These are phyloP conservation scores for Vombatus ursinus DNA, from an alignment of 2,113 vertebrate genomes.

Conservation along the genomic window DNA sequence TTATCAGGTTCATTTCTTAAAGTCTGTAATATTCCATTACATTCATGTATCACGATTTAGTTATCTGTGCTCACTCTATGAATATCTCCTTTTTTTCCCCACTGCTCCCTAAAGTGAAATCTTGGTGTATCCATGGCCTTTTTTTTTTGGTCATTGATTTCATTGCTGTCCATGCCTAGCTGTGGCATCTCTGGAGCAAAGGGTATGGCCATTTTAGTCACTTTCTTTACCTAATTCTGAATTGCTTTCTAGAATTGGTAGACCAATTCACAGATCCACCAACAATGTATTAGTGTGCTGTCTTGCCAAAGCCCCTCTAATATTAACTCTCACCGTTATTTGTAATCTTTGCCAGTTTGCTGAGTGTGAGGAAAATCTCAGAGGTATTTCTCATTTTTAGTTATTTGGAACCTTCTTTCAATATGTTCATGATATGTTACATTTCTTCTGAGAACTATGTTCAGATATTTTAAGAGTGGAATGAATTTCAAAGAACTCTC, in stretches of 20 bases:
- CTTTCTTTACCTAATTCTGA: not conserved
- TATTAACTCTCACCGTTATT: not conserved
- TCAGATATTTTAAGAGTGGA: not conserved
- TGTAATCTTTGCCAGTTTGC: not conserved
- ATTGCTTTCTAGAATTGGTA: not conserved
- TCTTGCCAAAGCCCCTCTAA: not conserved
- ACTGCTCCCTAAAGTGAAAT: not conserved
- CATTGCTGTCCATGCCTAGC: not conserved
- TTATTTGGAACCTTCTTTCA: not conserved
- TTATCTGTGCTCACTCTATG: not conserved
- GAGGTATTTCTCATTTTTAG: not conserved
- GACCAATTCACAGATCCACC: not conserved
- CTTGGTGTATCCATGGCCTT: not conserved
- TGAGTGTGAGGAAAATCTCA: not conserved
- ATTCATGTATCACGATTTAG: not conserved
- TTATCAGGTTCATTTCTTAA: not conserved
- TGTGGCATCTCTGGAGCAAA: not conserved
- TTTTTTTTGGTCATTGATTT: not conserved
- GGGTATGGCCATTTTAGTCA: not conserved
- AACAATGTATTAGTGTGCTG: not conserved
- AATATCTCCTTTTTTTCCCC: not conserved
- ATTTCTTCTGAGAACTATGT: not conserved
- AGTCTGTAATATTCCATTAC: not conserved
- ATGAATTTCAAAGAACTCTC: not conserved
- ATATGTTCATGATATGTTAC: not conserved